Base-by-base conservation (phyloP, 2,113 vertebrate species). In the Anarrhichthys ocellatus region DNA sequence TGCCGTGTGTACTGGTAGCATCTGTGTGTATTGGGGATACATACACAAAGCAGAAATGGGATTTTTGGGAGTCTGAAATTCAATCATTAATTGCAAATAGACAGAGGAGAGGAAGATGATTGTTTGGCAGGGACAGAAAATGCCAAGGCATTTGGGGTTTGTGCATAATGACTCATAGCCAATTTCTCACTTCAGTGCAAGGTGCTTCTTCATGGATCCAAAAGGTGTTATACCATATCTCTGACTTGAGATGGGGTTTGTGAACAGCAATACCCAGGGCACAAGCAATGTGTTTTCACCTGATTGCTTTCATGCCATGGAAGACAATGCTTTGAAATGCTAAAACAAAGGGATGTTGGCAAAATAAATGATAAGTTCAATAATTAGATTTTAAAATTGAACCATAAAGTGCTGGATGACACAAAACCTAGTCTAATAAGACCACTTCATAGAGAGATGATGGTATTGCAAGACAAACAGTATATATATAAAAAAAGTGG, bases 61-160 rank as follows among this genome's bases (percentile, higher is more conserved):
- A 92, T 92, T 92, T 91, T 88, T 79, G 84, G 89, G 81, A 58
- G 80, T 73, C 82, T 89, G 84, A 91, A 93, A 94, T 94, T 94
- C 92, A 93, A 94, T 94, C 92, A 93, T 94, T 93, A 92, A 93
- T 92, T 94, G 92, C 89, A 93, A 94, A 93, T 93, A 94, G 91
- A 94, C 93, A 93, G 89, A 94, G 83, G 85, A 91, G 82, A 88
- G 82, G 91, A 90, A 88, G 87, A 91, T 90, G 91, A 94, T 92
- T 94, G 93, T 92, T 93, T 93, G 90, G 90, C 89, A 85, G 89
- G 86, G 89, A 84, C 83, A 87, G 90, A 87, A 93, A 93, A 93
- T 93, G 89, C 90, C 90, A 92, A 90, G 87, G 87, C 88, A 87
- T 93, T 92, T 90, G 90, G 73, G 88, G 81, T 93, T 90, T 88